Percentiles rank a stretch among this genome's conserved stretches.
Conservation (phyloP, 2,888 invertebrate genomes). For the Colletes collaris region DNA sequence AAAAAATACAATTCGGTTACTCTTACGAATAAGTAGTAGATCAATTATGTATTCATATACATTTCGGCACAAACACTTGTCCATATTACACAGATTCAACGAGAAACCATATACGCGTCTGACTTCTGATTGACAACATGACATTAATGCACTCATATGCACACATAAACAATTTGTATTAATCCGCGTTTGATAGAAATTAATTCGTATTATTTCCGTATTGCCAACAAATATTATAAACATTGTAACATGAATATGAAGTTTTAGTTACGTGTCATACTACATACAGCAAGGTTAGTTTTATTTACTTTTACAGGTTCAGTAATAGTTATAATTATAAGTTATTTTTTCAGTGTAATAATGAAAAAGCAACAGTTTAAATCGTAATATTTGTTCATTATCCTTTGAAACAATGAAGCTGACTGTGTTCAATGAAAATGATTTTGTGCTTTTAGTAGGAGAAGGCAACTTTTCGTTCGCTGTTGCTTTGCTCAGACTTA, state of each 20-base stretch:
- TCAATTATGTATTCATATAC: no score
- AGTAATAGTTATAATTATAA: background rate
- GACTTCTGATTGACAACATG: no score
- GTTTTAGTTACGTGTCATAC: background rate
- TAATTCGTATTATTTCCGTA: no score
- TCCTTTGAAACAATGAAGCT: constrained; percentile 68
- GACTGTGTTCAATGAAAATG: constrained; percentile 72
- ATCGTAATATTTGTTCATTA: background rate
- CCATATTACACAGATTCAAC: no score
- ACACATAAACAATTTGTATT: no score
- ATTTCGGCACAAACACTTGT: no score
- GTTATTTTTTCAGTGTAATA: background rate
- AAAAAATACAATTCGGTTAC: no score
- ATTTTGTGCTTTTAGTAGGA: constrained; percentile 83
- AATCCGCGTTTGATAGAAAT: no score
- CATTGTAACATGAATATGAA: background rate
- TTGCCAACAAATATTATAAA: background rate
- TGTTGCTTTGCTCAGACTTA: constrained; percentile 78
- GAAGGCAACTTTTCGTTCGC: constrained; percentile 86
- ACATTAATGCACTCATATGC: no score
- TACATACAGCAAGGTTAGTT: constrained; percentile 9
- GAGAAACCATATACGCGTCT: no score
- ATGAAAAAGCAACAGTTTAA: background rate
- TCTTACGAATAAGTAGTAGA: no score
- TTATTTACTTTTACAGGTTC: background rate